Evolutionary conservation across 1,140 invertebrate species (phyloP).

Genomic region (Epicauta chinensis): DNA sequence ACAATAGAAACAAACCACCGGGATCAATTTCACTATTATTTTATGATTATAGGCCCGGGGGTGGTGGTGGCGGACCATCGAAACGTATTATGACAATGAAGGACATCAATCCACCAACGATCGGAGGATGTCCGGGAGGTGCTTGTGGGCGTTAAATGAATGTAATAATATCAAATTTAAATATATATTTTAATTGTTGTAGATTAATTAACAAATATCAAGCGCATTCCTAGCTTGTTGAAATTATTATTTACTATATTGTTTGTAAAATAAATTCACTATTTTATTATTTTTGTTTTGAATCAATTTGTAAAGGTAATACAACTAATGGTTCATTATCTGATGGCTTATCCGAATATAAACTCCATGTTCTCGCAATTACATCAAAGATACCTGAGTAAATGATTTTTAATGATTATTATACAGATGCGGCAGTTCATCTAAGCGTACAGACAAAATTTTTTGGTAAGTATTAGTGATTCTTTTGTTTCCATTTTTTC

Average conservation of each 20-base stretch:
- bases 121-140: slow-evolving; percentile 27
- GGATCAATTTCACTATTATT: slow-evolving; percentile 17
- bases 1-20: too few relatives aligned
- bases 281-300: slow-evolving; percentile 15
- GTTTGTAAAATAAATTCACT: background rate
- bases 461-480: too few relatives aligned
- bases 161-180: background rate
- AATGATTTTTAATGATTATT: too few relatives aligned
- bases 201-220: background rate
- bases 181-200: slow-evolving; percentile 3
- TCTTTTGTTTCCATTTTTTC: too few relatives aligned
- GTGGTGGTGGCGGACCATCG: slow-evolving; percentile 27
- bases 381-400: slow-evolving; percentile 72
- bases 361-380: slow-evolving; percentile 57
- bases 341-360: slow-evolving; percentile 65
- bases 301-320: slow-evolving; percentile 51
- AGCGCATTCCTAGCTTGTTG: background rate
- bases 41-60: slow-evolving; percentile 32
- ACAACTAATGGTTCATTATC: slow-evolving; percentile 56
- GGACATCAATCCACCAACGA: slow-evolving; percentile 31
- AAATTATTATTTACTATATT: background rate
- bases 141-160: slow-evolving; percentile 23
- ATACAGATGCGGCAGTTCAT: too few relatives aligned
- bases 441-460: too few relatives aligned
- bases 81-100: slow-evolving; percentile 30